Evolutionary conservation across 1,140 invertebrate species (phyloP).

Genomic region (Drosophila nasuta): DNA sequence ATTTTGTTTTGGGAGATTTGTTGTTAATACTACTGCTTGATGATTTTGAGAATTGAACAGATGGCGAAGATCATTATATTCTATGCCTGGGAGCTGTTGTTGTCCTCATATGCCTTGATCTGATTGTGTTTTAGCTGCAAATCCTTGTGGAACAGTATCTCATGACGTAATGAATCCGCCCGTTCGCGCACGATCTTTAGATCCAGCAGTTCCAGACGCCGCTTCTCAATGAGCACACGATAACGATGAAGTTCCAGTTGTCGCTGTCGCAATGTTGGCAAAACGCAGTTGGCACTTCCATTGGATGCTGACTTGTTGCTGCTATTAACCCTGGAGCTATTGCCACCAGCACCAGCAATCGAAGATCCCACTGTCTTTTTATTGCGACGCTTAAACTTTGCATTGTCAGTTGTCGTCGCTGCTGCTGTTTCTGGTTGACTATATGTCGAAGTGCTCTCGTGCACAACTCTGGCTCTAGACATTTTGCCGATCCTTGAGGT

Average conservation of each 20-base stretch:
- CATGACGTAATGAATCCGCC: constrained; percentile 66
- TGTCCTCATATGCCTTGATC: constrained; percentile 63
- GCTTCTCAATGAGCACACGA: constrained; percentile 66
- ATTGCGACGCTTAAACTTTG: constrained; percentile 31
- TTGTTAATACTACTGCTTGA: background rate
- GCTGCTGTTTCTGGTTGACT: background rate
- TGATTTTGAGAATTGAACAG: constrained; percentile 2
- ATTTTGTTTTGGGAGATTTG: background rate
- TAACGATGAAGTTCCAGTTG: constrained; percentile 71
- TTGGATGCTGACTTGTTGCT: constrained; percentile 35
- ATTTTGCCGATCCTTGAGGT: constrained; percentile 4
- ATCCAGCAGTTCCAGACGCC: constrained; percentile 69
- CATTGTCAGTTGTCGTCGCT: background rate
- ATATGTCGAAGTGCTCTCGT: background rate
- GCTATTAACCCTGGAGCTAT: background rate
- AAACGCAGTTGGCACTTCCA: constrained; percentile 10
- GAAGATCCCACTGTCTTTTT: constrained; percentile 8
- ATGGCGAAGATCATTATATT: background rate
- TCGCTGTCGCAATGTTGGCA: constrained; percentile 66
- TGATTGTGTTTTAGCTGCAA: constrained; percentile 67
- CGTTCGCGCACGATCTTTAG: constrained; percentile 72
- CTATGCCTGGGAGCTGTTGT: constrained; percentile 66
- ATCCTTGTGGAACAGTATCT: constrained; percentile 75
- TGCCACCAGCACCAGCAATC: constrained; percentile 13
- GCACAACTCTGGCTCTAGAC: background rate